These are phyloP conservation scores for Dicentrarchus labrax DNA, from an alignment of 2,113 vertebrate genomes.

Conservation along the genomic window DNA sequence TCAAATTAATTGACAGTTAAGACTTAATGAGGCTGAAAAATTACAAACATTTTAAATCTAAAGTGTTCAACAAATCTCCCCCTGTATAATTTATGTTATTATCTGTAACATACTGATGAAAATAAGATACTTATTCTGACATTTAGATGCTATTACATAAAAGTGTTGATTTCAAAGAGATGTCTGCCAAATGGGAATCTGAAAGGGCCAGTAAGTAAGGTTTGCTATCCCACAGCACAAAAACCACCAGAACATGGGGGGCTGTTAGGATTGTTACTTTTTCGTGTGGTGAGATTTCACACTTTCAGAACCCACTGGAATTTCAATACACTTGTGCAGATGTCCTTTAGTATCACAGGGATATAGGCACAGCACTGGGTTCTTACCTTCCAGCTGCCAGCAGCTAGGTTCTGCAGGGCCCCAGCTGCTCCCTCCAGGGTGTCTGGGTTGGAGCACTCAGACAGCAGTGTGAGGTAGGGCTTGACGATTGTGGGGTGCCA, in stretches of 20 bases:
- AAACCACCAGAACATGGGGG: background rate
- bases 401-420: slow-evolving; percentile 96
- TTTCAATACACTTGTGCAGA: slow-evolving; percentile 15
- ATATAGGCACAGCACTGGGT: slow-evolving; percentile 22
- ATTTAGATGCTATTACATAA: background rate
- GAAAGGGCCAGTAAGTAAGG: background rate
- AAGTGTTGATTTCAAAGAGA: slow-evolving; percentile 10
- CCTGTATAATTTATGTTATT: background rate
- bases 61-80: background rate
- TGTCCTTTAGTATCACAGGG: slow-evolving; percentile 47
- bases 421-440: slow-evolving; percentile 97
- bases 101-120: background rate
- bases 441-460: slow-evolving; percentile 98
- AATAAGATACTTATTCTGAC: background rate
- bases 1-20: background rate
- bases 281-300: background rate
- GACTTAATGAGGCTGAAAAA: background rate
- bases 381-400: slow-evolving; percentile 98
- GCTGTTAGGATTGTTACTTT: background rate
- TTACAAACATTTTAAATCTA: background rate
- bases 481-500: slow-evolving; percentile 99
- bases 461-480: slow-evolving; percentile 98
- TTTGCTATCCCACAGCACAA: slow-evolving; percentile 9
- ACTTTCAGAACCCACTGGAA: slow-evolving; percentile 11
- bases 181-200: background rate